phyloP scores from a whole-genome alignment of 2,113 vertebrate species.

The Pygoscelis antarcticus region DNA sequence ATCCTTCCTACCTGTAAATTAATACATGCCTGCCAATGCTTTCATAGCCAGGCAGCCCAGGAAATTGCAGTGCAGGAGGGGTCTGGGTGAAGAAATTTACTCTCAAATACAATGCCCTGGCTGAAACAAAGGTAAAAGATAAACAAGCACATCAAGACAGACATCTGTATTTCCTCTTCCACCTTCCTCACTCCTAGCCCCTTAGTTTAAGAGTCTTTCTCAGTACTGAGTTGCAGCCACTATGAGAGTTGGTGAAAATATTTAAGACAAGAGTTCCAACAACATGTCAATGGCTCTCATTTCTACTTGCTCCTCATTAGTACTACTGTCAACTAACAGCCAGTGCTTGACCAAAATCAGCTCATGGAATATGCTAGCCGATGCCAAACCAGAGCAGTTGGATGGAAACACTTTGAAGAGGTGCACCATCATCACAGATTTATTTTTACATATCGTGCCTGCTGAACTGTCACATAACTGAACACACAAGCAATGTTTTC shows the following conservation, averaged over 20 bases:
- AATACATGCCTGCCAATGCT: neutral
- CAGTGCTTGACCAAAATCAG: conserved; percentile 47
- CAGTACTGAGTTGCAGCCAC: neutral
- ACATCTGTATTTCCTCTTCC: neutral
- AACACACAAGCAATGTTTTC: conserved; percentile 37
- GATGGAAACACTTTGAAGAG: conserved; percentile 58
- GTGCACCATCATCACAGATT: conserved; percentile 33
- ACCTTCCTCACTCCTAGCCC: neutral
- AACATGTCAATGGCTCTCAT: conserved; percentile 23
- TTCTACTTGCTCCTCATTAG: conserved; percentile 56
- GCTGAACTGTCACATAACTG: conserved; percentile 29
- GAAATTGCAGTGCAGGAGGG: neutral
- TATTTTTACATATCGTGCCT: conserved; percentile 52
- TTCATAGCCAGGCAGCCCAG: neutral
- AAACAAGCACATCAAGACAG: neutral
- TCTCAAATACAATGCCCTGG: neutral
- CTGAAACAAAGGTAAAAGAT: neutral
- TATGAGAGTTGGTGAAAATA: neutral
- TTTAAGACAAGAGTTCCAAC: conserved; percentile 26
- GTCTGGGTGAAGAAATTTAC: neutral
- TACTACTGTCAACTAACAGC: conserved; percentile 41
- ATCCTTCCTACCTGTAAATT: neutral
- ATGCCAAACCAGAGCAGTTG: conserved; percentile 41
- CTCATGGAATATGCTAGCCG: conserved; percentile 17
- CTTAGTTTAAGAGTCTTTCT: neutral